Conservation (phyloP, 1,140 invertebrate species). For the Megalopta genalis region DNA sequence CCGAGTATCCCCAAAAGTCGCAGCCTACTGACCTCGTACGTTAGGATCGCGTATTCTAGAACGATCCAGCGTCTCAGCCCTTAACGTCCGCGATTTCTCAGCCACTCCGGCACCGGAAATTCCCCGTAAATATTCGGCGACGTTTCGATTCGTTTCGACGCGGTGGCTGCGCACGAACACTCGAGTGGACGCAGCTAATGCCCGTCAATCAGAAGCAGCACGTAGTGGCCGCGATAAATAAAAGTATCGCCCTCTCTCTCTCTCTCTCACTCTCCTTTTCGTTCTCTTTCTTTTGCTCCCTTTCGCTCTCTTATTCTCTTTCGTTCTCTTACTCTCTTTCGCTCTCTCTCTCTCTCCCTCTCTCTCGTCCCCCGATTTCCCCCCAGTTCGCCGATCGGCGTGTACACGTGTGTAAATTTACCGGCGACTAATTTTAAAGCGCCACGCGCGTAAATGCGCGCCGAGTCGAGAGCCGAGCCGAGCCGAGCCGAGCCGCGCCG, state of each 20-base stretch:
- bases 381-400: neutral
- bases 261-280: no score
- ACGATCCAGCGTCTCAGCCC: no score
- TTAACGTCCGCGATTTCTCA: neutral
- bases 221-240: conserved; percentile 44
- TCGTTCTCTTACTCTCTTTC: no score
- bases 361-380: neutral
- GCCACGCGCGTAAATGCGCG: conserved; percentile 38
- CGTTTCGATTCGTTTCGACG: conserved; percentile 34
- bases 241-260: conserved; percentile 28
- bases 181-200: conserved; percentile 36
- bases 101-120: conserved; percentile 3
- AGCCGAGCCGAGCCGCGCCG: no score
- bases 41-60: no score
- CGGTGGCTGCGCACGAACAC: conserved; percentile 3
- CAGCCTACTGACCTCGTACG: no score
- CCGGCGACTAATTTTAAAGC: conserved; percentile 54
- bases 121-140: conserved; percentile 37
- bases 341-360: no score
- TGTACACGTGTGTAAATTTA: conserved; percentile 39
- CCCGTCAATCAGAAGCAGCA: conserved; percentile 38
- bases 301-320: no score
- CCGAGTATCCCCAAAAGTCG: no score
- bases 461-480: neutral
- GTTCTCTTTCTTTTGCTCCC: no score